Evolutionary conservation across 2,797 vertebrate species (phyloP).

Genomic region (Molossus molossus): DNA sequence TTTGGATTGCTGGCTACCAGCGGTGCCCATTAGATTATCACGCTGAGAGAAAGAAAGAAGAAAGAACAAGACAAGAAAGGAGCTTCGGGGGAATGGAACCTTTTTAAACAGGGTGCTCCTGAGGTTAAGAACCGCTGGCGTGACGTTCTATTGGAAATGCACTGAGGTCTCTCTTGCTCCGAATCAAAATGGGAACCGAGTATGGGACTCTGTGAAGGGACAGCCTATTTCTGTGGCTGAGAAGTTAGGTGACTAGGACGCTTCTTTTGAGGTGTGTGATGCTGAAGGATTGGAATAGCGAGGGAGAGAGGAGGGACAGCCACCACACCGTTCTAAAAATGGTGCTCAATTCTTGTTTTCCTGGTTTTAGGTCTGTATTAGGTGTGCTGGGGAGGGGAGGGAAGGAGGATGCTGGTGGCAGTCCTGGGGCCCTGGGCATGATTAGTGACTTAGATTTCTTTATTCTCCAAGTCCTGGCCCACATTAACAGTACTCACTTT

Average conservation of each 20-base stretch:
- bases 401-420: background rate
- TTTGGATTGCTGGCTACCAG: conserved; percentile 81
- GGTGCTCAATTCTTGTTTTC: background rate
- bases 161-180: background rate
- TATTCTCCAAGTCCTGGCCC: background rate
- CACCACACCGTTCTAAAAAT: background rate
- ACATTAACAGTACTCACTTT: background rate
- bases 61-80: background rate
- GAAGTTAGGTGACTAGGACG: conserved; percentile 56
- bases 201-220: background rate
- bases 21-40: background rate
- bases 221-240: background rate
- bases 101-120: conserved; percentile 69
- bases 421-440: background rate
- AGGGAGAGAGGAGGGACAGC: background rate
- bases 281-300: background rate
- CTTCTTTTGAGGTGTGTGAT: conserved; percentile 13
- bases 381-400: background rate
- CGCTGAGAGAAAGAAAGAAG: background rate
- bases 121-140: conserved; percentile 34
- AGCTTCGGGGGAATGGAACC: conserved; percentile 62
- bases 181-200: background rate
- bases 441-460: background rate
- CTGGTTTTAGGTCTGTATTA: background rate
- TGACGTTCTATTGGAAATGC: background rate